phyloP scores from a whole-genome alignment of 1,140 invertebrate species.

The Arion vulgaris region DNA sequence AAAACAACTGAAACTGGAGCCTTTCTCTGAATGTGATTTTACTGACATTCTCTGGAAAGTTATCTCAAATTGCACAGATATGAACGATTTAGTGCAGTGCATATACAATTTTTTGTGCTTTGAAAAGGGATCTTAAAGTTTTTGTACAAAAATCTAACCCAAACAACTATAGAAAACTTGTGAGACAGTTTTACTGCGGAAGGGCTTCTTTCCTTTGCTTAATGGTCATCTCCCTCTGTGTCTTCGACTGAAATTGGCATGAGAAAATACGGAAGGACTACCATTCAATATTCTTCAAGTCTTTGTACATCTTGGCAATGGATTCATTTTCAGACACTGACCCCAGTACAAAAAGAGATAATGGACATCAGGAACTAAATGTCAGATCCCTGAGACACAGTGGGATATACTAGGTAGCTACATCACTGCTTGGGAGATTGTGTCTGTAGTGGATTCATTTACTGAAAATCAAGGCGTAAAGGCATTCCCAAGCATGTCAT shows the following conservation, averaged over 20 bases:
- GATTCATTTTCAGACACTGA: slow-evolving; percentile 5
- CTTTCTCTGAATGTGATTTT: neutral
- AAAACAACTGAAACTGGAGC: slow-evolving; percentile 1
- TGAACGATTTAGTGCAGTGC: neutral
- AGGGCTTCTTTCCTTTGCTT: slow-evolving; percentile 22
- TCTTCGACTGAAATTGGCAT: slow-evolving; percentile 16
- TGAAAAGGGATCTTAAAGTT: slow-evolving; percentile 16
- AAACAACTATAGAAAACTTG: slow-evolving; percentile 28
- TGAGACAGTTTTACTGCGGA: slow-evolving; percentile 25
- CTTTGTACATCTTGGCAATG: slow-evolving; percentile 20
- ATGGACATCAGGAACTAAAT: slow-evolving; percentile 26
- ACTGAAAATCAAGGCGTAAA: slow-evolving; percentile 14
- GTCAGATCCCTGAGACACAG: neutral
- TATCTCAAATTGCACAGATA: neutral
- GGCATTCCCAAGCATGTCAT: neutral
- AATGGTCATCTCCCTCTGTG: neutral
- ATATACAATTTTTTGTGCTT: slow-evolving; percentile 4
- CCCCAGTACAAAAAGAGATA: neutral
- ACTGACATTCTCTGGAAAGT: slow-evolving; percentile 24
- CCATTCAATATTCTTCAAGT: neutral
- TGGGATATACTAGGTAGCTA: slow-evolving; percentile 9
- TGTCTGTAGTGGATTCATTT: slow-evolving; percentile 17
- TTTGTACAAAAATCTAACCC: slow-evolving; percentile 7
- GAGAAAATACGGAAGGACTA: slow-evolving; percentile 28
- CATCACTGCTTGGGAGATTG: slow-evolving; percentile 25